phyloP scores from a whole-genome alignment of 2,113 vertebrate genomes.

The Delphinus delphis region DNA sequence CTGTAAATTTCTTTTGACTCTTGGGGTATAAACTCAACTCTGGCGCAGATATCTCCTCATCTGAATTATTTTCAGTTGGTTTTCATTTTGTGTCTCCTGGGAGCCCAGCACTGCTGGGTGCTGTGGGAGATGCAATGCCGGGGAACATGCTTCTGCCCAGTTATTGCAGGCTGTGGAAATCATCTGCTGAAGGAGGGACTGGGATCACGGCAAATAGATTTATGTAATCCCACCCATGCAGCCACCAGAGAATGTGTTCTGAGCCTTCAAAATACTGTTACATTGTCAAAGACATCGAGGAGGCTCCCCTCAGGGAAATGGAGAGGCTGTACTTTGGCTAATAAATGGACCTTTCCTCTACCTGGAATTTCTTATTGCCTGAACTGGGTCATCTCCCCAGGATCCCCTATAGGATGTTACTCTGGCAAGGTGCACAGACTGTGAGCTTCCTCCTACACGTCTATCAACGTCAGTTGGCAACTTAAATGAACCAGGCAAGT shows the following conservation, averaged over 20 bases:
- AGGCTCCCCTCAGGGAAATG: not conserved
- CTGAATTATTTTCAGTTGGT: not conserved
- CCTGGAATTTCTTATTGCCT: conserved; percentile 5
- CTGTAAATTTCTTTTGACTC: not conserved
- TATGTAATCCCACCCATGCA: not conserved
- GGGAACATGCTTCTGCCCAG: not conserved
- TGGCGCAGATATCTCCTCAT: not conserved
- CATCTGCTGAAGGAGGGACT: not conserved
- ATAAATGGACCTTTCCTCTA: not conserved
- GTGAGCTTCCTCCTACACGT: not conserved
- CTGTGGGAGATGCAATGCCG: not conserved
- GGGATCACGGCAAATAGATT: not conserved
- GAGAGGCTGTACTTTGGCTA: not conserved
- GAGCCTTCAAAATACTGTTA: not conserved
- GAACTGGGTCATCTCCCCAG: not conserved
- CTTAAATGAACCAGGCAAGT: conserved; percentile 10
- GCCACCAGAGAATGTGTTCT: not conserved
- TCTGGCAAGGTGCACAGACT: not conserved
- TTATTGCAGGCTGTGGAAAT: not conserved
- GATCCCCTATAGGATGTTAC: not conserved
- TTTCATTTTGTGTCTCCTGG: not conserved
- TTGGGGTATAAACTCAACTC: not conserved
- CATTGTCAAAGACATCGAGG: not conserved
- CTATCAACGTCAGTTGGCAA: not conserved
- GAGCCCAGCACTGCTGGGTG: not conserved